Percentiles rank a stretch among this genome's conserved stretches.
Conservation (phyloP, 2,888 invertebrate species). For the Microplitis deprimator region DNA sequence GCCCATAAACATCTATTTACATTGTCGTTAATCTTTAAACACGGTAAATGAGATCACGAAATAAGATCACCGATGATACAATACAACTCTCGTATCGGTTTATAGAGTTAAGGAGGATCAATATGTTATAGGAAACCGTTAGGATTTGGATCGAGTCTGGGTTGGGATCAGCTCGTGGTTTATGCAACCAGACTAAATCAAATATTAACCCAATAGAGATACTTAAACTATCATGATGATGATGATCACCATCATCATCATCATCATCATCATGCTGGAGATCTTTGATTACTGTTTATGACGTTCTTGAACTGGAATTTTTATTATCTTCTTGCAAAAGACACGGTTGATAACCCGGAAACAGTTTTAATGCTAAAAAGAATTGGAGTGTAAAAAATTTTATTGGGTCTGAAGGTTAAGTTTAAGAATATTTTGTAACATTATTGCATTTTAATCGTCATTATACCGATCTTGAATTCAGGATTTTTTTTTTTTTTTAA, state of each 20-base stretch:
- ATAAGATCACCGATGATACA: constrained; percentile 29
- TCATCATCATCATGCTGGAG: constrained; percentile 57
- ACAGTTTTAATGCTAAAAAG: constrained; percentile 11
- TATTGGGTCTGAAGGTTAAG: constrained; percentile 1
- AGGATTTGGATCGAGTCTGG: not conserved
- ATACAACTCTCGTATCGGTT: not conserved
- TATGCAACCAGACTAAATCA: not conserved
- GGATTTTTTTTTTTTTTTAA: not conserved
- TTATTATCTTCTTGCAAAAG: constrained; percentile 48
- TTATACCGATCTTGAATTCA: constrained; percentile 12
- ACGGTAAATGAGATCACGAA: constrained; percentile 7
- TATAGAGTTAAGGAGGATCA: not conserved
- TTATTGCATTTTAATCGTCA: not conserved
- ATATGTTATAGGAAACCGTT: not conserved
- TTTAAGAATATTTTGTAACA: constrained; percentile 11
- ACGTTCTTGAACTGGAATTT: constrained; percentile 56
- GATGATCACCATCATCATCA: not conserved
- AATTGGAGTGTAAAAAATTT: constrained; percentile 41
- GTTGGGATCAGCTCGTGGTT: not conserved
- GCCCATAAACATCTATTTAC: constrained; percentile 52
- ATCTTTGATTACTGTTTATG: constrained; percentile 63
- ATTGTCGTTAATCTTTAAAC: constrained; percentile 63
- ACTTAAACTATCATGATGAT: not conserved
- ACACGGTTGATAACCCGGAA: constrained; percentile 47
- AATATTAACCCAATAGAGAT: not conserved